Percentiles rank a stretch among this genome's conserved stretches.
These are phyloP conservation scores for Nibea albiflora DNA, from an alignment of 2,113 vertebrate genomes.

Conservation along the genomic window DNA sequence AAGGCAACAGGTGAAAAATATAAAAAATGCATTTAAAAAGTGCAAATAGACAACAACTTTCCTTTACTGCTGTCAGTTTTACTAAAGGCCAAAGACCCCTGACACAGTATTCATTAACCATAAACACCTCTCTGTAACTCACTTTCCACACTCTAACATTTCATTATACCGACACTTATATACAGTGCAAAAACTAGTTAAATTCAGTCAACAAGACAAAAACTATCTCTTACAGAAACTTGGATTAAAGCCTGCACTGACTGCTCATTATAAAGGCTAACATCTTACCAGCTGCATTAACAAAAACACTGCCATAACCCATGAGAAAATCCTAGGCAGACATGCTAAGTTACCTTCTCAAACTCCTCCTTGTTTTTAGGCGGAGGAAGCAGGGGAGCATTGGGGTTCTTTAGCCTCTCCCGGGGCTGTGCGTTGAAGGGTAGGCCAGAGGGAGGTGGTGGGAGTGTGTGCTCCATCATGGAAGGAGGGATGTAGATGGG, in stretches of 20 bases:
- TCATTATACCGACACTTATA: slow-evolving; percentile 50
- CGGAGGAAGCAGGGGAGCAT: slow-evolving; percentile 92
- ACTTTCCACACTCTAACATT: slow-evolving; percentile 60
- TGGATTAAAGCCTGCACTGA: slow-evolving; percentile 43
- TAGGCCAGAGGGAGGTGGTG: slow-evolving; percentile 97
- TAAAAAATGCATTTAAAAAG: slow-evolving; percentile 97
- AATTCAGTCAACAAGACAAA: slow-evolving; percentile 33
- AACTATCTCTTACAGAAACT: slow-evolving; percentile 43
- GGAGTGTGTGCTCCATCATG: slow-evolving; percentile 99
- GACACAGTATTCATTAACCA: slow-evolving; percentile 58
- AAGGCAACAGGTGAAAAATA: slow-evolving; percentile 98
- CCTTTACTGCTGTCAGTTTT: slow-evolving; percentile 89
- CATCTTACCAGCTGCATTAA: slow-evolving; percentile 65
- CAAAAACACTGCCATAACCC: slow-evolving; percentile 61
- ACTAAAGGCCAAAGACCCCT: slow-evolving; percentile 69
- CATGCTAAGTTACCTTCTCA: slow-evolving; percentile 95
- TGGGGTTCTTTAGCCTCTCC: slow-evolving; percentile 97
- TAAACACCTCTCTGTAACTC: slow-evolving; percentile 49
- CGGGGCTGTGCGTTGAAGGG: slow-evolving; percentile 99
- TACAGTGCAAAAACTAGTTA: slow-evolving; percentile 44
- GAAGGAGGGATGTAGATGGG: slow-evolving; percentile 99
- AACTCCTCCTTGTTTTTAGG: slow-evolving; percentile 99
- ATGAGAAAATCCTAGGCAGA: slow-evolving; percentile 56
- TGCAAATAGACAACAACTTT: slow-evolving; percentile 88
- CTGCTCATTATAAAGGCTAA: slow-evolving; percentile 59